Base-by-base conservation (phyloP, 2,888 invertebrate species). In the Schizotus pectinicornis region DNA sequence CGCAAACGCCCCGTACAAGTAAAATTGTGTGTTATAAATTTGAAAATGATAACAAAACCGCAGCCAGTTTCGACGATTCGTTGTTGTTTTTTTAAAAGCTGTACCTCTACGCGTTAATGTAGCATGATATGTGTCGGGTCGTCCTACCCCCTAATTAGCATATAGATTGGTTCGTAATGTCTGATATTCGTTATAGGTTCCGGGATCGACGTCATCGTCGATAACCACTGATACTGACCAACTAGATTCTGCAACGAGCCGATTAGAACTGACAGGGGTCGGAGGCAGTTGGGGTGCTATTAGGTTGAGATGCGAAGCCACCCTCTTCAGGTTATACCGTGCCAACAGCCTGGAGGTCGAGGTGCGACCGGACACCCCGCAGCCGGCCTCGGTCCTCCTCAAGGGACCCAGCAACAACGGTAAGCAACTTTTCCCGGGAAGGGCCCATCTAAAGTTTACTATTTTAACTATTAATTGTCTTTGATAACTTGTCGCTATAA, bases 321-420 rank as follows among this genome's bases (percentile, higher is more conserved):
- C 84, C n/a, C 81, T 86, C 67, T 87, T 85, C 70, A 83, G 85
- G 65, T 80, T 86, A 57, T 86, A 86, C 81, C 83, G 83, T 65
- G 82, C 83, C 53, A 82, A 84, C 45, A 86, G 86, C 71, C 80
- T 84, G 62, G 86, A 85, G 47, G 75, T 86, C 56, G 84, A 85
- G 41, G 78, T 86, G 55, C 80, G 82, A 39, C 86, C 86, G 57
- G 83, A 86, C 56, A 84, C 83, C 14, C 84, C 85, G 0, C 86
- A 85, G 58, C 85, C 86, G 3, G 86, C 86, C 1, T 86, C 86
- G 31, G 86, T 86, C 32, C 78, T 86, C 67, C 84, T 79, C 36
- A 75, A 77, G 73, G 78, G 77, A 53, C 74, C 74, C 65, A 74
- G 69, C 62, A 69, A 63, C 59, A 72, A 61, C 59, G 73, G 74